These are phyloP conservation scores for Incurvaria masculella DNA, from an alignment of 2,888 invertebrate genomes.

Conservation along the genomic window DNA sequence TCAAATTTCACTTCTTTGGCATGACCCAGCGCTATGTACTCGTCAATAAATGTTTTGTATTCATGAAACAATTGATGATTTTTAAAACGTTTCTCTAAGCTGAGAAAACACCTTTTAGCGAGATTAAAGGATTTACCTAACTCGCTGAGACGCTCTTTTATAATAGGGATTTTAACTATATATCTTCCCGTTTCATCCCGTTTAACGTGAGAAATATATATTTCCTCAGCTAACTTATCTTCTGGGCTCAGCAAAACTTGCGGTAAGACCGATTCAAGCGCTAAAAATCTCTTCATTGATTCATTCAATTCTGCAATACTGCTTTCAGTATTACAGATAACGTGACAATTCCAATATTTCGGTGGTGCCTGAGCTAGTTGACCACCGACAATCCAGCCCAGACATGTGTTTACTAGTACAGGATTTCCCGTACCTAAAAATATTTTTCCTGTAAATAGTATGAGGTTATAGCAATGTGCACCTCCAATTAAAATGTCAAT, in stretches of 20 bases:
- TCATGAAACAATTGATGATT: not conserved
- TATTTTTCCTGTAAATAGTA: not conserved
- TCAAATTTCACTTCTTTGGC: slow-evolving; percentile 9
- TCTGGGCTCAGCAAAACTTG: not conserved
- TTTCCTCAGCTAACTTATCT: not conserved
- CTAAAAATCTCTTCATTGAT: not conserved
- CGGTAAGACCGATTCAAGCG: not conserved
- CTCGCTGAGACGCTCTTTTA: not conserved
- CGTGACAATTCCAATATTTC: not conserved
- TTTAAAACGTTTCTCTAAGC: not conserved
- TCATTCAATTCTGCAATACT: not conserved
- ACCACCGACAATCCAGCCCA: not conserved
- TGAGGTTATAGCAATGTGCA: not conserved
- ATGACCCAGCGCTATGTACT: slow-evolving; percentile 58
- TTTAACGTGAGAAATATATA: not conserved
- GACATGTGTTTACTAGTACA: not conserved
- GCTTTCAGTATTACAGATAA: not conserved
- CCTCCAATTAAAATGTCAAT: not conserved
- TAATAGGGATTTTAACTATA: not conserved
- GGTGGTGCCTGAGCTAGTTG: not conserved
- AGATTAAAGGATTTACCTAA: not conserved
- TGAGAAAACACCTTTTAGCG: not conserved
- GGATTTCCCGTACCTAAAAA: not conserved
- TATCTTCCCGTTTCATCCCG: not conserved
- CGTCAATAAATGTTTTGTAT: slow-evolving; percentile 25